Evolutionary conservation across 1,140 invertebrate species (phyloP), one percentile per base, ranked within the genome.

Genomic region (Macrotrachela quadricornifera): DNA sequence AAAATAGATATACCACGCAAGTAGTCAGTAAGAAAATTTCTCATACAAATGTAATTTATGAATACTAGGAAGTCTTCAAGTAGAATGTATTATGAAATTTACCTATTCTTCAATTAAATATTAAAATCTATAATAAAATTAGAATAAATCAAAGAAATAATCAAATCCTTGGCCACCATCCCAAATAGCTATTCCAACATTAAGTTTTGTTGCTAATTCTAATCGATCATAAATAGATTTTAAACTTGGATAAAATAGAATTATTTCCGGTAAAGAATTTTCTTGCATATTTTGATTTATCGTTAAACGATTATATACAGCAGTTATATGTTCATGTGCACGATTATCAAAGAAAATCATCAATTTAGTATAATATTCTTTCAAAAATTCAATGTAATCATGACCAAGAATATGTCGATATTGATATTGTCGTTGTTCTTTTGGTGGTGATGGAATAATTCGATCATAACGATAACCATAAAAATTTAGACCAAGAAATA

Each of bases 91-190:
- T n/a, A n/a, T n/a, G n/a, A n/a, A n/a, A n/a, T n/a, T n/a, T n/a
- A n/a, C n/a, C n/a, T n/a, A n/a, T n/a, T n/a, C 21, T 30, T 30
- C 3, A 2, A 2, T 30, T 4, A 30, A 30, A 30, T 30, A 30
- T 30, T 30, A 30, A 30, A 30, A 4, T 30, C 8, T 4, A 30
- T 4, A 30, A 30, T 30, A 30, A 30, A 30, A 30, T 30, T 30
- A 88, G 57, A 92, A 73, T 59, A 91, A 74, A 75, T 91, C 85
- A 67, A 86, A 91, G 69, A 94, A 94, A 67, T 86, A 92, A 71
- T 88, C 79, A 10, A 92, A 70, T 42, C 88, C 88, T 74, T 94
- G 87, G 6, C 88, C 87, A 15, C 92, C 68, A 69, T 94, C 88
- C 88, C 88, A 94, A 63, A 94, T 82, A 0, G 85, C 81, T 46